These are phyloP conservation scores for Rhynchotus rufescens DNA, from an alignment of 2,797 vertebrate species.

Conservation along the genomic window DNA sequence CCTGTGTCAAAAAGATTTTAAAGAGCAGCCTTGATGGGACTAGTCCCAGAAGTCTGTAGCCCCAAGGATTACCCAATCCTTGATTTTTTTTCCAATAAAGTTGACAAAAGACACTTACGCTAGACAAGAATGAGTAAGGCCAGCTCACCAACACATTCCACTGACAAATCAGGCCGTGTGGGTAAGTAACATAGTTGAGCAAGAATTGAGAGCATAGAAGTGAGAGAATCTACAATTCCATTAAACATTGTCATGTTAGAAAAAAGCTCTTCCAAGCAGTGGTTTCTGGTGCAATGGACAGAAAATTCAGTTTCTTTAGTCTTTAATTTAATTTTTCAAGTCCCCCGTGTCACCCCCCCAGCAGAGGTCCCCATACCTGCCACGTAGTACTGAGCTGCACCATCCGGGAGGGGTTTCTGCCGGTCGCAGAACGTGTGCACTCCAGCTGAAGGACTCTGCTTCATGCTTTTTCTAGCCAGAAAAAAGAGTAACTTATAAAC, in stretches of 20 bases:
- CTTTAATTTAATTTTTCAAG: not conserved
- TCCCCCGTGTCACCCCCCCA: not conserved
- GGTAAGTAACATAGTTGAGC: not conserved
- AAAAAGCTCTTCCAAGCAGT: not conserved
- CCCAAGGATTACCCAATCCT: not conserved
- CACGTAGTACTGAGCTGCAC: constrained; percentile 96
- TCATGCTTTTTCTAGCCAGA: constrained; percentile 88
- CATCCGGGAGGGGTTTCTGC: constrained; percentile 94
- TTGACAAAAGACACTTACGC: not conserved
- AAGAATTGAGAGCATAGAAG: not conserved
- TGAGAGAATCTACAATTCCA: not conserved
- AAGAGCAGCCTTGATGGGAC: constrained; percentile 28
- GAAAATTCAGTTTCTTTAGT: not conserved
- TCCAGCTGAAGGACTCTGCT: constrained; percentile 88
- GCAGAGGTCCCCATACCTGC: constrained; percentile 84
- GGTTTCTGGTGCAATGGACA: not conserved
- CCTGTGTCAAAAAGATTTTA: not conserved
- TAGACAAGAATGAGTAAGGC: not conserved
- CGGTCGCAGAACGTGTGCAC: constrained; percentile 95
- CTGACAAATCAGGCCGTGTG: not conserved
- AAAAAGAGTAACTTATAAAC: not conserved
- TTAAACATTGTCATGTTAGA: not conserved
- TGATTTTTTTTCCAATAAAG: not conserved
- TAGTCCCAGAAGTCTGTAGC: not conserved
- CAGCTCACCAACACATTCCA: not conserved